A percentile compares a stretch with the other conserved stretches of the same genome.
Conservation (phyloP, 2,797 vertebrate species). For the Potorous gilbertii region DNA sequence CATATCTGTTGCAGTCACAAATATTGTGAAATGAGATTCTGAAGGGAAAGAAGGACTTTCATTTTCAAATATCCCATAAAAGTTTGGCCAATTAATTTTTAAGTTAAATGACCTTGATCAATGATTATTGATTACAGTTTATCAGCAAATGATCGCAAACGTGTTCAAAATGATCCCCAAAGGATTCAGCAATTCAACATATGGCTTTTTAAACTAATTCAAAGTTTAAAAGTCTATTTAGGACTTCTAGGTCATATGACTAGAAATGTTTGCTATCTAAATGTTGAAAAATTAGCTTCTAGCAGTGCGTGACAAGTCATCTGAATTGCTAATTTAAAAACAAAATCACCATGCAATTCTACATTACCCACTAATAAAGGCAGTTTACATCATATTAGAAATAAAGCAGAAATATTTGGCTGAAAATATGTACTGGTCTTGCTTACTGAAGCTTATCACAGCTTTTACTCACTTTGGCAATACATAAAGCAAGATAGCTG, state of each 20-base stretch:
- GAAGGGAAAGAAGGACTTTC: background rate
- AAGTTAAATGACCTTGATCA: constrained; percentile 19
- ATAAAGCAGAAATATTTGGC: constrained; percentile 58
- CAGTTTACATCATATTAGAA: constrained; percentile 55
- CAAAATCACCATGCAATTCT: constrained; percentile 21
- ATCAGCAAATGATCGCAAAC: background rate
- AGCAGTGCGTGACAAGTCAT: constrained; percentile 30
- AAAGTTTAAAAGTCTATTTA: constrained; percentile 23
- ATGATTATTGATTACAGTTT: background rate
- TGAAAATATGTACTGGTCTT: constrained; percentile 65
- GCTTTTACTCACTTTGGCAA: constrained; percentile 63
- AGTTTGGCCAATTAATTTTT: constrained; percentile 23
- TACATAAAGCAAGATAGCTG: constrained; percentile 68
- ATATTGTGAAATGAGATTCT: constrained; percentile 30
- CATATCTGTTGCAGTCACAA: constrained; percentile 36
- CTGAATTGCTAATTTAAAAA: constrained; percentile 25
- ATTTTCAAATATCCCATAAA: constrained; percentile 22
- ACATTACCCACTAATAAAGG: background rate
- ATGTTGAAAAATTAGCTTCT: constrained; percentile 27
- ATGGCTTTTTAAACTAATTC: background rate
- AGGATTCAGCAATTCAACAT: background rate
- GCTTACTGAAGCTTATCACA: constrained; percentile 13
- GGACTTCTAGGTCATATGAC: constrained; percentile 1
- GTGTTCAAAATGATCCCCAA: constrained; percentile 20
- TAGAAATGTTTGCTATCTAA: constrained; percentile 36